A percentile compares a stretch with the other conserved stretches of the same genome.
These are phyloP conservation scores for Drosophila acutilabella DNA, from an alignment of 2,888 invertebrate species.

Conservation along the genomic window DNA sequence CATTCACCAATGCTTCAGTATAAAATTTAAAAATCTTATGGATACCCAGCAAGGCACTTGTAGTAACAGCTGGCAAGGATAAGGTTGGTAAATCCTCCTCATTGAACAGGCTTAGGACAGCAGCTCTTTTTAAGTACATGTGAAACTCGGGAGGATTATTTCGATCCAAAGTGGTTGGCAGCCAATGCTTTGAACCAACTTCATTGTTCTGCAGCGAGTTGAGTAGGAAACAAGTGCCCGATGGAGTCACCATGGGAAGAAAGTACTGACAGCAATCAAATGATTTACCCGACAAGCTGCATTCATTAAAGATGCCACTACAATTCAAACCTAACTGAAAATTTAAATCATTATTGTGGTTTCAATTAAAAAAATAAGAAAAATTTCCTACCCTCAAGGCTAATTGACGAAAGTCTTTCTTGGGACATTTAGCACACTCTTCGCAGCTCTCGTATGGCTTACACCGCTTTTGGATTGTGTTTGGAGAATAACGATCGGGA, in stretches of 20 bases:
- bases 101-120: constrained; percentile 74
- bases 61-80: constrained; percentile 59
- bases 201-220: constrained; percentile 87
- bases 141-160: constrained; percentile 65
- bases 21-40: constrained; percentile 82
- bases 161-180: constrained; percentile 73
- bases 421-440: constrained; percentile 80
- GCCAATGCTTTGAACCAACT: constrained; percentile 79
- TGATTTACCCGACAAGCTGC: constrained; percentile 86
- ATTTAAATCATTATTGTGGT: neutral
- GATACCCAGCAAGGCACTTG: constrained; percentile 43
- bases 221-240: constrained; percentile 87
- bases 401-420: constrained; percentile 65
- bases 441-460: constrained; percentile 54
- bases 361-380: too few relatives aligned
- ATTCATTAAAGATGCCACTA: constrained; percentile 85
- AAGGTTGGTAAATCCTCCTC: constrained; percentile 83
- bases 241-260: constrained; percentile 87
- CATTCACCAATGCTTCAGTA: constrained; percentile 88
- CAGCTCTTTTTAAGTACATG: constrained; percentile 59
- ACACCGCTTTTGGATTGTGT: constrained; percentile 57
- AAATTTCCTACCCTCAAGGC: constrained; percentile 61
- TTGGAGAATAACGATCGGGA: constrained; percentile 79
- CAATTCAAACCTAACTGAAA: constrained; percentile 85
- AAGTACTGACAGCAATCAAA: constrained; percentile 89